Conservation (phyloP, 2,797 vertebrate species). For the Corythornis leucogaster region DNA sequence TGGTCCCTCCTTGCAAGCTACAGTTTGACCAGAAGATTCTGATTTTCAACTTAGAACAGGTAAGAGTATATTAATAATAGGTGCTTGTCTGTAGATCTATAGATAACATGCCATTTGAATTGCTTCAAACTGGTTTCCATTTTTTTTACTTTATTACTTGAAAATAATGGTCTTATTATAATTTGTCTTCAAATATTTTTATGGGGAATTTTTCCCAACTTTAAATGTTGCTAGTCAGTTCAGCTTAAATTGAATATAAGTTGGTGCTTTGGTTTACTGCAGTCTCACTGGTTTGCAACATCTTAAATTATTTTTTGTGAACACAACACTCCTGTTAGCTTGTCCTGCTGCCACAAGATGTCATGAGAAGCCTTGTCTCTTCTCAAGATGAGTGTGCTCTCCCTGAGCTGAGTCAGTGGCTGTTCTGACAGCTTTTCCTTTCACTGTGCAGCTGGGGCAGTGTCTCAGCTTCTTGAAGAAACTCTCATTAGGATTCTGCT, state of each 20-base stretch:
- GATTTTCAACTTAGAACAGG: not conserved
- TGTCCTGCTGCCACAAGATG: slow-evolving; percentile 58
- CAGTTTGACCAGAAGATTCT: not conserved
- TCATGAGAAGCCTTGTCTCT: slow-evolving; percentile 20
- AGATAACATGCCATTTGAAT: not conserved
- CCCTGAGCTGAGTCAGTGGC: not conserved
- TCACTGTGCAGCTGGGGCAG: not conserved
- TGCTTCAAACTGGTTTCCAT: not conserved
- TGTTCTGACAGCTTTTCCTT: not conserved
- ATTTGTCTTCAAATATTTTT: not conserved
- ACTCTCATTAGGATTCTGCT: not conserved
- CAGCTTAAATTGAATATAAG: not conserved
- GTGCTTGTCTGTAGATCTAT: not conserved
- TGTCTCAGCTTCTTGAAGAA: not conserved
- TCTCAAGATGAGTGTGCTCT: not conserved
- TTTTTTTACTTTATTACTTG: not conserved
- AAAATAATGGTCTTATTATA: not conserved
- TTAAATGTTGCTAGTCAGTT: not conserved
- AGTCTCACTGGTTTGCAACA: not conserved
- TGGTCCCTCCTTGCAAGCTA: not conserved
- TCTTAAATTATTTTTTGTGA: not conserved
- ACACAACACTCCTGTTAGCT: not conserved
- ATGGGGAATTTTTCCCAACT: not conserved
- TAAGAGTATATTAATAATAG: not conserved
- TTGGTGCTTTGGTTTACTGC: not conserved